Percentiles rank a stretch among this genome's conserved stretches.
Conservation (phyloP, 2,113 vertebrate genomes). For the Crocuta crocuta region DNA sequence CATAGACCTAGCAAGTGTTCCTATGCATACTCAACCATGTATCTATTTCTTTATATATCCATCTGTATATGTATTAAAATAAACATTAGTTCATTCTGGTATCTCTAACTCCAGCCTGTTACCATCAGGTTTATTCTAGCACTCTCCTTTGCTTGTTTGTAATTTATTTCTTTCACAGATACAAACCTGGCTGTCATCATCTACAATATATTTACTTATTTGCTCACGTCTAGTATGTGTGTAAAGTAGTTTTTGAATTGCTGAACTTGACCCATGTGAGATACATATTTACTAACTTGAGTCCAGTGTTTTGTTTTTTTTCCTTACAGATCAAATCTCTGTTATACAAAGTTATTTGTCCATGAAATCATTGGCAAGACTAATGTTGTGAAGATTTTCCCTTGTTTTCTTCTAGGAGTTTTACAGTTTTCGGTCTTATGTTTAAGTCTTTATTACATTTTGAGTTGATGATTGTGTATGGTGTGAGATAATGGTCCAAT, state of each 20-base stretch:
- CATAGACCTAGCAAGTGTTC: background rate
- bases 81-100: background rate
- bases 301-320: background rate
- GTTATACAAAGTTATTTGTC: background rate
- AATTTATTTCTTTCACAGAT: background rate
- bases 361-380: background rate
- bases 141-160: background rate
- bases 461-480: no score
- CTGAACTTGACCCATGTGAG: background rate
- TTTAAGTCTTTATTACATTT: no score
- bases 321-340: background rate
- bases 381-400: background rate
- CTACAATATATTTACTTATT: background rate
- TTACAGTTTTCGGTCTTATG: background rate
- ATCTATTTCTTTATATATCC: background rate
- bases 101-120: background rate
- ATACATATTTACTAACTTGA: background rate
- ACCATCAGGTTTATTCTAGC: background rate
- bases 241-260: background rate
- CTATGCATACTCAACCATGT: background rate
- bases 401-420: background rate
- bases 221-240: background rate
- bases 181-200: background rate
- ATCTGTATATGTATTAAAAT: background rate
- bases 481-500: no score